Base-by-base conservation (phyloP, 2,113 vertebrate genomes). In the Epinephelus cyanopodus region DNA sequence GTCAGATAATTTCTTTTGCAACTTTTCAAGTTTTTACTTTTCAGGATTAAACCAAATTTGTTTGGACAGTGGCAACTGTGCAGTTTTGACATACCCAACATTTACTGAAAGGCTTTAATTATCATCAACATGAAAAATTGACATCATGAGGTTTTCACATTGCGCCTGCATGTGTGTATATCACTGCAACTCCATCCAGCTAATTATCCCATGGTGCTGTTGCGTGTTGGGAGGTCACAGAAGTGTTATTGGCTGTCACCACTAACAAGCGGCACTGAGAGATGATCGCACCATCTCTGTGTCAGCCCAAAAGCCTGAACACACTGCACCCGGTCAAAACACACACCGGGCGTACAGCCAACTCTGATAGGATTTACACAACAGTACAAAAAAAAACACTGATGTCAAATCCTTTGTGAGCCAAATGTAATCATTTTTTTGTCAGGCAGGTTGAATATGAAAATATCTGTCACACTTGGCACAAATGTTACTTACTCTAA, bases 371-470 rank as follows among this genome's bases (percentile, higher is more conserved):
- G 87, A 87, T 88, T 91, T 85, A 89, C 74, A 70, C 77, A 79
- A 29, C 47, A 76, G 64, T 25, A 5, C 7, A 23, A 68, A 72
- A 74, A 74, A 77, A 87, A 50, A 18, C 15, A 56, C 18, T 50
- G 48, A 63, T 37, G 25, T 84, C 50, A 90, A 87, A 90, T 87
- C 89, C 71, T 83, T 67, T 54, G 74, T 68, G 56, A 81, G 50
- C 23, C 71, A 82, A 90, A 90, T 89, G 67, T 74, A 82, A 86
- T 85, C 66, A 67, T 67, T 80, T 80, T 29, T 80, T 57, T 76
- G 47, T 79, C 48, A 47, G 47, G 63, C 58, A 75, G 87, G 63
- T 86, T 77, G n/a, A 79, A 81, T 47, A 56, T 85, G 45, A 81
- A 74, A 82, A 81, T 74, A 71, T 74, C 45, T 21, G 39, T 83